Base-by-base conservation (phyloP, 2,113 vertebrate species). In the Arvicanthis niloticus region DNA sequence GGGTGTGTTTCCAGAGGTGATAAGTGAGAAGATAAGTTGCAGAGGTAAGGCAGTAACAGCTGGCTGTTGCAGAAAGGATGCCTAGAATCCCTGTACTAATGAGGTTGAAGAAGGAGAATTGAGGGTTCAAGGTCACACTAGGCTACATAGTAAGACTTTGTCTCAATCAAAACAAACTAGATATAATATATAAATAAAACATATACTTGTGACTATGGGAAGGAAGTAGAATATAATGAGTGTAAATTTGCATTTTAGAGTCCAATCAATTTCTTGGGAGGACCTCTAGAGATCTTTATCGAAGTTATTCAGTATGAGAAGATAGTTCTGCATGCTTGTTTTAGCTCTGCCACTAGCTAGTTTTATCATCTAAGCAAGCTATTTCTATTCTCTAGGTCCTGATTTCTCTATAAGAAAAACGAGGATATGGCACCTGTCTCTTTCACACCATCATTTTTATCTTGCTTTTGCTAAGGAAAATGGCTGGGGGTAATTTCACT, bases 201-300 rank as follows among this genome's bases (percentile, higher is more conserved):
- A 90, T 65, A 5, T 60, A 75, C 22, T n/a, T 65, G 9, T 89
- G 45, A 37, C 37, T 90, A 51, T 48, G 21, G 29, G 31, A 51
- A 65, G 40, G 13, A 65, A 97, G 17, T 73, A 92, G 42, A 78
- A 10, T 24, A 40, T 58, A 91, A 26, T 96, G 34, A 82, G 75
- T 7, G 17, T 72, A 89, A 91, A 93, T 4, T 45, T 75, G 21
- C 2, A 26, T 75, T 92, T 96, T 84, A 65, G 58, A 89, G 96
- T 92, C 10, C n/a, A 80, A 42, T 96, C 40, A 21, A 24, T 97
- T 90, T 91, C 48, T 75, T 88, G 26, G 60, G 91, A 86, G 80
- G 31, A 89, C 78, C 24, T 96, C 24, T 67, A 60, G 72, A 95
- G 72, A 93, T 53, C 16, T 96, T 85, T 93, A 87, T 77, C 16